These are phyloP conservation scores for Drosophila hydei DNA, from an alignment of 1,140 invertebrate species.

Conservation along the genomic window DNA sequence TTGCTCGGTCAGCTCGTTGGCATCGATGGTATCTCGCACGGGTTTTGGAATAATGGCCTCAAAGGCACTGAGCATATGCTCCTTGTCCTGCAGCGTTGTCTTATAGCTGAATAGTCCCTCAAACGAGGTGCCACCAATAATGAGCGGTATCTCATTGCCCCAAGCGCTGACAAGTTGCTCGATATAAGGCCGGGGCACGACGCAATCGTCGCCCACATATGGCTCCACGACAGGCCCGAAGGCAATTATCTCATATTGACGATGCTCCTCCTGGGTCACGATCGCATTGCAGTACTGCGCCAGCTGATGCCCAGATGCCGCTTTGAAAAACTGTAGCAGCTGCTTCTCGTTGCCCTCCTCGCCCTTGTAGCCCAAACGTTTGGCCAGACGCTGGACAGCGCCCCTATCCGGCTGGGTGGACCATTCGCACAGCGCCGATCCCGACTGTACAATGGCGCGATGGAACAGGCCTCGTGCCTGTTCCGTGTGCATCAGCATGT, in stretches of 20 bases:
- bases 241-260: constrained; percentile 61
- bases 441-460: constrained; percentile 86
- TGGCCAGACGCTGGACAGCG: constrained; percentile 53
- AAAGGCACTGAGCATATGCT: constrained; percentile 56
- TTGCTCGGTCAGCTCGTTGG: constrained; percentile 49
- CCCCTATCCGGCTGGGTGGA: constrained; percentile 45
- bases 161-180: constrained; percentile 75
- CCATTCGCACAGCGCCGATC: constrained; percentile 84
- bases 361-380: constrained; percentile 65
- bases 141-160: constrained; percentile 83
- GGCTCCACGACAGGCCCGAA: constrained; percentile 83
- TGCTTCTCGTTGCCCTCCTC: constrained; percentile 56
- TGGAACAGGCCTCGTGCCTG: constrained; percentile 85
- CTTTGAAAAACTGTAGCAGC: constrained; percentile 78
- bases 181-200: constrained; percentile 70
- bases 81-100: constrained; percentile 41
- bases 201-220: constrained; percentile 67
- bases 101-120: constrained; percentile 80
- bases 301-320: constrained; percentile 35
- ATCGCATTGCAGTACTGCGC: constrained; percentile 54
- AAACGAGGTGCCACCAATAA: constrained; percentile 82
- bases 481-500: constrained; percentile 67
- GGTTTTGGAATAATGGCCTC: constrained; percentile 51
- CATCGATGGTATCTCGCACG: constrained; percentile 46
- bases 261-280: constrained; percentile 53